A percentile compares a stretch with the other conserved stretches of the same genome.
phyloP scores from a whole-genome alignment of 64 coral and sea anemone genomes.

The Platygyra sinensis region DNA sequence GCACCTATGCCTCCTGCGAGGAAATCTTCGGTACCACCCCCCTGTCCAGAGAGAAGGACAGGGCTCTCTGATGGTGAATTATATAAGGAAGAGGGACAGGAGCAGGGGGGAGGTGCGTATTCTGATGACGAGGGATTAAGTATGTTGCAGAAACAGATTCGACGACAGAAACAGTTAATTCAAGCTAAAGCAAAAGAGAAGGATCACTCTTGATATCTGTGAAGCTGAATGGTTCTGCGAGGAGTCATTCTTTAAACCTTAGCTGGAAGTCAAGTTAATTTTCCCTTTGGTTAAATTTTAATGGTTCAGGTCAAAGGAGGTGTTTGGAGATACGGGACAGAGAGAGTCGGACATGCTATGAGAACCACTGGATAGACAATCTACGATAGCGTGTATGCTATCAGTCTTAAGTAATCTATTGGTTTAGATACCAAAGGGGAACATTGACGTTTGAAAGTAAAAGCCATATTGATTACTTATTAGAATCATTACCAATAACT shows the following conservation, averaged over 20 bases:
- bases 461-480: not conserved
- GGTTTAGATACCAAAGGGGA: no score
- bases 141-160: slow-evolving; percentile 73
- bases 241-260: not conserved
- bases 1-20: slow-evolving; percentile 88
- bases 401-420: not conserved
- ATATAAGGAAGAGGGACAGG: not conserved
- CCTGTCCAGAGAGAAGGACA: slow-evolving; percentile 46
- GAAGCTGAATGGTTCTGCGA: not conserved
- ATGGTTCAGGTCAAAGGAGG: not conserved
- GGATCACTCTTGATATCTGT: slow-evolving; percentile 34
- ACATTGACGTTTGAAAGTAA: not conserved
- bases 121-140: slow-evolving; percentile 52
- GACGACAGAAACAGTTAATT: slow-evolving; percentile 77
- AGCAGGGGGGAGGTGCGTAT: not conserved
- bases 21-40: slow-evolving; percentile 77
- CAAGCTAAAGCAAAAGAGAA: slow-evolving; percentile 64
- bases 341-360: no score
- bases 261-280: not conserved
- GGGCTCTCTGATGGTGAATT: slow-evolving; percentile 4
- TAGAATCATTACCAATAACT: not conserved
- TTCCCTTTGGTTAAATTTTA: not conserved
- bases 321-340: not conserved
- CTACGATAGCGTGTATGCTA: slow-evolving; percentile 1
- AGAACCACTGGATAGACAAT: not conserved